Base-by-base conservation (phyloP, 2,888 invertebrate genomes). In the Metellina segmentata region DNA sequence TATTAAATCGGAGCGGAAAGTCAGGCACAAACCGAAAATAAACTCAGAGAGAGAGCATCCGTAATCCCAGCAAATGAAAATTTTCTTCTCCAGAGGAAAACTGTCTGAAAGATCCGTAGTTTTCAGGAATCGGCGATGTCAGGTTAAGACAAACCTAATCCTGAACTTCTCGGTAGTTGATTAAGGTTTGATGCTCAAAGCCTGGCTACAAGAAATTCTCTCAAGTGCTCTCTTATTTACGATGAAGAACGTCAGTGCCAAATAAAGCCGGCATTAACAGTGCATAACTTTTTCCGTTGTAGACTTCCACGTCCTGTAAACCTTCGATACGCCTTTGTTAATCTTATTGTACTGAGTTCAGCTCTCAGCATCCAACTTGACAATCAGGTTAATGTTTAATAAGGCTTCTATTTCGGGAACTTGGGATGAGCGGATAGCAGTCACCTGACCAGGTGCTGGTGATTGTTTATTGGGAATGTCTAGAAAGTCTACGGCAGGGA, bases 121-220 rank as follows among this genome's bases (percentile, higher is more conserved):
- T 75, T 75, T 75, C 34, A 53, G 19, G 52, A 78, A 78, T 53
- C 52, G 78, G 78, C 52, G 78, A n/a, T 51, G n/a, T n/a, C 52
- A 52, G 20, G 9, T 78, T 11, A 19, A 20, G 78, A 1, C n/a
- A 52, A 20, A 78, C n/a, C 11, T 78, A 78, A 78, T 11, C 19
- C 20, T 19, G 52, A 16, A 9, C 11, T 78, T 20, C 52, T 78
- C 16, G 51, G 51, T 19, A 52, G 19, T 52, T 78, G 78, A 78
- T 78, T 78, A 78, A 78, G 52, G 51, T 78, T 78, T 78, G 52
- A 52, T 78, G 78, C 78, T 11, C 16, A 51, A 51, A 7, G 9
- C 19, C 20, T 51, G n/a, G 8, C 51, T 16, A 19, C 8, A n/a
- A 19, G 51, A 78, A 78, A 78, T 78, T 19, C 52, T 78, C 19